Evolutionary conservation across 64 coral and sea anemone species (phyloP).

Genomic region (Stichodactyla helianthus): DNA sequence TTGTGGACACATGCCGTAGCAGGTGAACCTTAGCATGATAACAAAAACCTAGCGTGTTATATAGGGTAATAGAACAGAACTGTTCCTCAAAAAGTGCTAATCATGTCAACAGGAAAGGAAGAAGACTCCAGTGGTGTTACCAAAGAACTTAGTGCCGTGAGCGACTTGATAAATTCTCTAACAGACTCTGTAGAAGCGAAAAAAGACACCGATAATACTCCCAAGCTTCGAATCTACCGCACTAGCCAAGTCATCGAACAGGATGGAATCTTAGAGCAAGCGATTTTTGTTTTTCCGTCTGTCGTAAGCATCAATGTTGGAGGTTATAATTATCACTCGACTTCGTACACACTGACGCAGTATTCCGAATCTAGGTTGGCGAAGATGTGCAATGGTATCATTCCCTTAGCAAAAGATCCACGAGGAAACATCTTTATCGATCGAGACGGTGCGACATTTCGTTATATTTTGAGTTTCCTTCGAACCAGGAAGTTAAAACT

Average conservation of each 20-base stretch:
- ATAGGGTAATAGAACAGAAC: not conserved
- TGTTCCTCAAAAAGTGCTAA: not conserved
- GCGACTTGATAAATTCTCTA: not conserved
- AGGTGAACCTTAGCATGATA: not conserved
- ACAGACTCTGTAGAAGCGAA: not conserved
- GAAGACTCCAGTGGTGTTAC: not conserved
- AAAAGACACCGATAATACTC: not conserved
- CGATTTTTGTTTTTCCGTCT: constrained; percentile 19
- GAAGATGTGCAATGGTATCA: constrained; percentile 54
- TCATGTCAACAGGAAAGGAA: not conserved
- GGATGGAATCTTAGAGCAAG: constrained; percentile 15
- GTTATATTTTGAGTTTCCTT: constrained; percentile 58
- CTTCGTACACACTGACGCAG: constrained; percentile 59
- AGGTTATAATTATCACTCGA: constrained; percentile 65
- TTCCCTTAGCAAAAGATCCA: constrained; percentile 29
- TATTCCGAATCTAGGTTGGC: constrained; percentile 58
- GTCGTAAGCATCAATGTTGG: constrained; percentile 68
- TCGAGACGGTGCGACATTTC: constrained; percentile 66
- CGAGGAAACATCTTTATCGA: constrained; percentile 72
- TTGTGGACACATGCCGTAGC: not conserved
- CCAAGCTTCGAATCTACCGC: not conserved
- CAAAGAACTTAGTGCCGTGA: not conserved
- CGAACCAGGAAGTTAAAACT: constrained; percentile 53
- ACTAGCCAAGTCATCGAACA: constrained; percentile 1
- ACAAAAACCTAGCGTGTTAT: too few species aligned